Percentiles rank a stretch among this genome's conserved stretches.
These are phyloP conservation scores for Dynastes hyllus DNA, from an alignment of 2,888 invertebrate genomes.

Conservation along the genomic window DNA sequence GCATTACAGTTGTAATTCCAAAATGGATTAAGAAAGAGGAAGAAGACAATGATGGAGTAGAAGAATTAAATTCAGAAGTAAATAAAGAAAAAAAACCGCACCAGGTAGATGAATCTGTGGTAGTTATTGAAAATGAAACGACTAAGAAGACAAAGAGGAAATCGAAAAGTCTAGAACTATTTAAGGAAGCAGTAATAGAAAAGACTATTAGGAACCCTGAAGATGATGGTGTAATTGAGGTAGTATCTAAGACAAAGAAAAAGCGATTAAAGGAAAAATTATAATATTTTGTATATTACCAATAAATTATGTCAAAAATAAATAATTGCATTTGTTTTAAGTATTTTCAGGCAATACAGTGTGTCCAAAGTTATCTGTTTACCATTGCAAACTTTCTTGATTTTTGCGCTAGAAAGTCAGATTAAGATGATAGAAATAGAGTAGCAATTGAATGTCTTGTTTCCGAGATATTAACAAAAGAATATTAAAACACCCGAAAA, in stretches of 20 bases:
- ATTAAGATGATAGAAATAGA: too few relatives aligned
- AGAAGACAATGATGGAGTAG: conserved; percentile 13
- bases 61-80: conserved; percentile 16
- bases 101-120: neutral
- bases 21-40: conserved; percentile 41
- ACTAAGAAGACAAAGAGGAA: conserved; percentile 33
- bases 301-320: neutral
- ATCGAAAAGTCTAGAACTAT: neutral
- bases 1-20: conserved; percentile 45
- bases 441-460: too few relatives aligned
- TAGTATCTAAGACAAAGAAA: conserved; percentile 13
- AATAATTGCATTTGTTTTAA: conserved; percentile 1
- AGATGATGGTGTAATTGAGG: neutral
- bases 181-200: neutral
- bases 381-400: too few relatives aligned
- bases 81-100: conserved; percentile 3
- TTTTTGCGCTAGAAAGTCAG: too few relatives aligned
- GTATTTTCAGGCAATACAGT: too few relatives aligned
- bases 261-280: conserved; percentile 13
- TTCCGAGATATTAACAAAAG: too few relatives aligned
- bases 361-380: too few relatives aligned
- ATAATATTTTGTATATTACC: neutral
- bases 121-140: conserved; percentile 7
- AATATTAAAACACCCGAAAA: too few relatives aligned
- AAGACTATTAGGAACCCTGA: neutral